These are phyloP conservation scores for Dendroctonus ponderosae DNA, from an alignment of 1,140 invertebrate genomes.

Conservation along the genomic window DNA sequence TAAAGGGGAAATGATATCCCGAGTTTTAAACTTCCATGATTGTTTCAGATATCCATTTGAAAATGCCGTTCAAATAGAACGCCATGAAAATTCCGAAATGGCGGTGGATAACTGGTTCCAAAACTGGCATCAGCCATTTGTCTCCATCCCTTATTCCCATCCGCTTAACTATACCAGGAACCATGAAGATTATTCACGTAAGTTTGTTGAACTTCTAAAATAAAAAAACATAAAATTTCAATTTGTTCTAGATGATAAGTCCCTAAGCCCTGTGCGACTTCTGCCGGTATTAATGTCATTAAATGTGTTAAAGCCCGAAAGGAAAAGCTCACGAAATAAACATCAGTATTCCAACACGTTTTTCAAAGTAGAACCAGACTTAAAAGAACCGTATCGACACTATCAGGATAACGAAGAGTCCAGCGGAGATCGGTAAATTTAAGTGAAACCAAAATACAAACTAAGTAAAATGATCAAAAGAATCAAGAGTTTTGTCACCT, in stretches of 20 bases:
- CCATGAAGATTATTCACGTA: constrained; percentile 13
- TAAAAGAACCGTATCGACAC: too few relatives aligned
- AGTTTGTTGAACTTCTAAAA: too few relatives aligned
- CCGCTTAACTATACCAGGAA: constrained; percentile 8
- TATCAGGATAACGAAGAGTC: too few relatives aligned
- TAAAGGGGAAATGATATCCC: too few relatives aligned
- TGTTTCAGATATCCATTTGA: too few relatives aligned
- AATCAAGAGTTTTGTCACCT: too few relatives aligned
- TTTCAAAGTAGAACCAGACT: too few relatives aligned
- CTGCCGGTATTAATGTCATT: constrained; percentile 28
- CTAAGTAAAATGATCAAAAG: too few relatives aligned
- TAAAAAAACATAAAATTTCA: not conserved
- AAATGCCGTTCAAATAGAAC: too few relatives aligned
- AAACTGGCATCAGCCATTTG: constrained; percentile 33
- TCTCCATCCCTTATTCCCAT: constrained; percentile 2
- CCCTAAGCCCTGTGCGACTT: not conserved
- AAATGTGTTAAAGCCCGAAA: not conserved
- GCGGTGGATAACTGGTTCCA: constrained; percentile 37
- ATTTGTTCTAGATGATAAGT: not conserved
- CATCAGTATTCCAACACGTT: not conserved
- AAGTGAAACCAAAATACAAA: too few relatives aligned
- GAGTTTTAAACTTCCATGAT: too few relatives aligned
- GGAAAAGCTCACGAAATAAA: constrained; percentile 1
- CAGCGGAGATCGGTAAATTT: too few relatives aligned
- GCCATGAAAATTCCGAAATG: constrained; percentile 8